A percentile compares a stretch with the other conserved stretches of the same genome.
Conservation (phyloP, 2,113 vertebrate genomes). For the Thryonomys swinderianus region DNA sequence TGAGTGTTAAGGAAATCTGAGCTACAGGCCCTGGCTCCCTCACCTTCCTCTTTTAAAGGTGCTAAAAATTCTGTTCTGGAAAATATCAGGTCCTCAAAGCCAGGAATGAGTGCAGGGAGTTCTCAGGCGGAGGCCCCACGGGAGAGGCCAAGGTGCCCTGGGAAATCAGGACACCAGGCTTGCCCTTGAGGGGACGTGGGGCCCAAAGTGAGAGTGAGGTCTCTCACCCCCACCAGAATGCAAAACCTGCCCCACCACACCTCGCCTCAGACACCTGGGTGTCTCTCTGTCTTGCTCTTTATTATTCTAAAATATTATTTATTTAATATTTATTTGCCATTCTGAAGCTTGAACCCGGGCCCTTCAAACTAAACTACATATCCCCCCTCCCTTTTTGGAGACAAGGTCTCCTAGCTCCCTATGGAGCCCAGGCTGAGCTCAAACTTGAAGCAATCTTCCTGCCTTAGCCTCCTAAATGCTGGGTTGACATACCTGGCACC, state of each 20-base stretch:
- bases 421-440: neutral
- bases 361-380: neutral
- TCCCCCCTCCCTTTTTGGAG: neutral
- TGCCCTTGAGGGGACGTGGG: neutral
- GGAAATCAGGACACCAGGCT: neutral
- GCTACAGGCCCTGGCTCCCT: neutral
- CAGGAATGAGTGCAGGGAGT: neutral
- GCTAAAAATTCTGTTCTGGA: constrained; percentile 37
- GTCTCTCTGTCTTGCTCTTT: neutral
- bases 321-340: neutral
- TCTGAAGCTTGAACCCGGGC: neutral
- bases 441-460: neutral
- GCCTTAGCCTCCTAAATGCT: neutral
- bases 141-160: neutral
- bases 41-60: neutral
- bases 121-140: neutral
- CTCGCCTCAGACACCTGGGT: neutral
- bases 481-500: no score
- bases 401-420: neutral
- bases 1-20: constrained; percentile 45
- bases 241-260: neutral
- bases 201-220: neutral
- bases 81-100: neutral
- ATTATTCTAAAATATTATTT: neutral
- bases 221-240: neutral